Base-by-base conservation (phyloP, 2,888 invertebrate species). In the Synanthedon andrenaeformis region DNA sequence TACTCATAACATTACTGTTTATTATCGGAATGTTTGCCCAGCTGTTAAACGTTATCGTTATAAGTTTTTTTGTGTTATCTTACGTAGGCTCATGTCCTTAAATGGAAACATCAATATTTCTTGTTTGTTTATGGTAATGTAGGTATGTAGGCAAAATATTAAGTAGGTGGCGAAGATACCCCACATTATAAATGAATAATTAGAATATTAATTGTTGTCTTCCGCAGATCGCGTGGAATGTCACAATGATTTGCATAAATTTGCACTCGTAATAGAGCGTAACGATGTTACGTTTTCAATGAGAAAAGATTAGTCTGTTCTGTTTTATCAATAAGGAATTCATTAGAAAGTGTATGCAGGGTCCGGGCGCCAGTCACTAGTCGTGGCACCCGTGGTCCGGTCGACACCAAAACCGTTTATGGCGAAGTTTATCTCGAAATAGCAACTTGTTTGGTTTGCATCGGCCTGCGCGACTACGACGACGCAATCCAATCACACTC, bases 381-480 rank as follows among this genome's bases (percentile, higher is more conserved):
- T 68, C 69, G 72, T 64, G 10, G 35, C 10, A 35, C 35, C 35
- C 68, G 66, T 68, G 65, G 71, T 64, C 61, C 72, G 70, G 70
- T 67, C 69, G 70, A 66, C 73, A 63, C 69, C 66, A 70, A 35
- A 62, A 63, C 79, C 83, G 76, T 83, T 84, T 87, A 86, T 81
- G 86, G 85, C 70, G 65, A 71, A 76, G 77, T 79, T 83, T 84
- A 85, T 83, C 83, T 85, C 81, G 76, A 85, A 84, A 86, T 83
- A 87, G 84, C 76, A 81, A 82, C 82, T 79, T 79, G 86, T 84
- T 84, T 80, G 78, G 81, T 76, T 79, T 81, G 79, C 71, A 83
- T 84, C 79, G 78, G 81, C 76, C 79, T 80, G 79, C 70, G 53
- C 52, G 45, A 48, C 51, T 71, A 67, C 51, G 49, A 19, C 52